phyloP scores from a whole-genome alignment of 1,140 invertebrate species.

The Drosophila nikananu region DNA sequence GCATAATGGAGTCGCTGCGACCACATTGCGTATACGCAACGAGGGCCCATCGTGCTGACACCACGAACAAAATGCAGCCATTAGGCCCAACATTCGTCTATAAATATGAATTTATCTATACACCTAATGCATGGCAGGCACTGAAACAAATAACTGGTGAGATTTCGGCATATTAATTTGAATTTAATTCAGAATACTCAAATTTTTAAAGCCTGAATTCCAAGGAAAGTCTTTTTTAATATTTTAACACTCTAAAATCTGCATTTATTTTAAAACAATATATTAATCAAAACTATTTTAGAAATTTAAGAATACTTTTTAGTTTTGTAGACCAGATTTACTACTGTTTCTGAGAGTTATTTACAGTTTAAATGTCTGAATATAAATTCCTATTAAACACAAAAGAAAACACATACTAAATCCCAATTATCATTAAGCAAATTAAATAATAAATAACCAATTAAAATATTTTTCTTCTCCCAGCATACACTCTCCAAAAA shows the following conservation, averaged over 20 bases:
- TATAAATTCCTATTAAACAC: neutral
- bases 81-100: conserved; percentile 17
- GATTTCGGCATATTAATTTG: neutral
- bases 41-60: conserved; percentile 4
- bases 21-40: conserved; percentile 59
- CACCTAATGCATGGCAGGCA: conserved; percentile 11
- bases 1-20: conserved; percentile 55
- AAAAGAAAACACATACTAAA: neutral
- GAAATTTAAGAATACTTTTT: neutral
- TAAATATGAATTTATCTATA: conserved; percentile 45
- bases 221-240: neutral
- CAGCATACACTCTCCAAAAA: conserved; percentile 23
- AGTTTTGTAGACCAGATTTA: neutral
- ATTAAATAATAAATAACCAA: neutral
- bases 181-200: neutral
- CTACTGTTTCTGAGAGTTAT: neutral
- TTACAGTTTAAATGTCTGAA: neutral
- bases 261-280: neutral
- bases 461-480: neutral
- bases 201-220: neutral
- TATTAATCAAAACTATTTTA: neutral
- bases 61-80: conserved; percentile 23
- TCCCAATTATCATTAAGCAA: neutral
- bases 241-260: neutral
- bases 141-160: neutral